These are phyloP conservation scores for Thecocarcelia acutangulata DNA, from an alignment of 2,888 invertebrate genomes.

Conservation along the genomic window DNA sequence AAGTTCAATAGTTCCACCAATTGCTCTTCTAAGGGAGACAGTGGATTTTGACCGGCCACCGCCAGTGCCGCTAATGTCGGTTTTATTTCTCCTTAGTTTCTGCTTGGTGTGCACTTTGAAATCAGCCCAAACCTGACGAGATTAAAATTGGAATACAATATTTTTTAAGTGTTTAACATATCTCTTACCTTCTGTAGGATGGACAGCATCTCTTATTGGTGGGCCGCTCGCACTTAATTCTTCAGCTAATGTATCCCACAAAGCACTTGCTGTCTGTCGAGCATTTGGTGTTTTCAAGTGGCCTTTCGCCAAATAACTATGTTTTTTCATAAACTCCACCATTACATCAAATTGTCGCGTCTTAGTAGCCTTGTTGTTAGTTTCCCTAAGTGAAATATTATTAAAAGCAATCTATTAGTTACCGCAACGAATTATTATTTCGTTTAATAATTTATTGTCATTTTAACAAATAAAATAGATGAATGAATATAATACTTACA, in stretches of 20 bases:
- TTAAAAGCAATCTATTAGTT: no score
- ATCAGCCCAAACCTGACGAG: constrained; percentile 14
- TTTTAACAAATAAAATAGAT: no score
- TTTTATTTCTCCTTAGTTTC: constrained; percentile 2
- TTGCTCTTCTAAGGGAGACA: constrained; percentile 28
- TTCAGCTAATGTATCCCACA: not conserved
- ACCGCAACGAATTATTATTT: no score
- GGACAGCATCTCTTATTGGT: constrained; percentile 13
- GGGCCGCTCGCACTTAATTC: not conserved
- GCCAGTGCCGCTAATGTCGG: not conserved
- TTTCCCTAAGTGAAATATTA: no score
- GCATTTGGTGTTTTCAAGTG: no score
- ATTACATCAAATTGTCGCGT: no score
- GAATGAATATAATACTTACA: no score
- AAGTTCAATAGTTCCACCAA: constrained; percentile 26
- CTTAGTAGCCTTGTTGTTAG: no score
- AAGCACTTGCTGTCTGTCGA: no score
- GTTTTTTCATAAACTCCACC: no score
- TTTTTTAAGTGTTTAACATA: constrained; percentile 3
- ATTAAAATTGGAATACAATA: not conserved
- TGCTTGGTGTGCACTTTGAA: constrained; percentile 14
- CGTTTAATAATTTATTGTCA: no score
- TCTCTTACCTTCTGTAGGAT: constrained; percentile 20
- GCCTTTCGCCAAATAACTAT: no score
- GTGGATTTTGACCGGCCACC: constrained; percentile 11